Base-by-base conservation (phyloP, 2,888 invertebrate genomes). In the Hermodice carunculata region DNA sequence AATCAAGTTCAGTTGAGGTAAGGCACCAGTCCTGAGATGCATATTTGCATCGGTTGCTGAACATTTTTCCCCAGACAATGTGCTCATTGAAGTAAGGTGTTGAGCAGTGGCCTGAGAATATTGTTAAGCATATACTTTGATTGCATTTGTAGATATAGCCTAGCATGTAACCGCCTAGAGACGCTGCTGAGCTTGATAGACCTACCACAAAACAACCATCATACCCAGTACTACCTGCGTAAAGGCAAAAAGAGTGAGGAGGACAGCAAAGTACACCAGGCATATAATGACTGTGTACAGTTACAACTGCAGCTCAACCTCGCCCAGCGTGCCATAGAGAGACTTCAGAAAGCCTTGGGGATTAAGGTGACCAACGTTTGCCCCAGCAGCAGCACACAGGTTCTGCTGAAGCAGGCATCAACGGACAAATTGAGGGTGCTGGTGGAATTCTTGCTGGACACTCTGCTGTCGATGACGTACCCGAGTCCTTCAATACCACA, bases 221-320 rank as follows among this genome's bases (percentile, higher is more conserved):
- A 84, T 66, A 78, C 81, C 17, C 81, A 82, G 63, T 82, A 94
- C 28, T 95, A 93, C 82, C 90, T 95, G 71, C 88, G 87, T 70
- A 87, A 87, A 61, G 86, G 85, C 58, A 88, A 88, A 78, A 89
- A 90, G 70, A 75, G 73, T 29, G 84, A 92, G 62, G 89, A 89
- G 1, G 86, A 86, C 69, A 75, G 77, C 44, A 76, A 73, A 53
- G 89, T 90, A 54, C 75, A 88, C 17, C 82, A 88, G 64, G 88
- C 89, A 17, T 91, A 90, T 79, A 88, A 89, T 89, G 95, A 95
- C 87, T 95, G 95, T 80, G 90, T 94, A 76, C 92, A 93, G 75
- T 90, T 95, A 53, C 96, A 96, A 86, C 92, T 94, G 71, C 96
- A 96, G 86, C 86, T 95, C 61, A 96, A 96, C 85, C 90, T 94